These are phyloP conservation scores for Sakesphorus luctuosus DNA, from an alignment of 2,113 vertebrate species.

Conservation along the genomic window DNA sequence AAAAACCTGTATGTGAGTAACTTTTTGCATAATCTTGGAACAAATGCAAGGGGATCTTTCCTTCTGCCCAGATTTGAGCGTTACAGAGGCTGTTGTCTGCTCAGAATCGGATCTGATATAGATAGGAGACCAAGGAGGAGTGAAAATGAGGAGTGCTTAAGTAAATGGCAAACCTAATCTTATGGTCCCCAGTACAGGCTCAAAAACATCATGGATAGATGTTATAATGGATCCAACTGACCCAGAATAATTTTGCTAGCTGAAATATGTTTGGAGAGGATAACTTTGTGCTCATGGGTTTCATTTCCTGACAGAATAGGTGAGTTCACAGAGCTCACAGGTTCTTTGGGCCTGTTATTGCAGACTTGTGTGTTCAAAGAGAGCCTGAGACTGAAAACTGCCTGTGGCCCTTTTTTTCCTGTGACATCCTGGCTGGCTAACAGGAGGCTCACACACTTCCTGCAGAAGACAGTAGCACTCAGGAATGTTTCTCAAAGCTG, in stretches of 20 bases:
- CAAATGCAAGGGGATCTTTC: background rate
- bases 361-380: background rate
- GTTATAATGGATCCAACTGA: background rate
- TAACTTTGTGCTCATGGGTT: background rate
- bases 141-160: background rate
- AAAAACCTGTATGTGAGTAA: background rate
- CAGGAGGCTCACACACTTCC: background rate
- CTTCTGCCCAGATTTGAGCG: background rate
- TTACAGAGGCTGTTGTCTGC: background rate
- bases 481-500: background rate
- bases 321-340: background rate
- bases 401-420: background rate
- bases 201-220: background rate
- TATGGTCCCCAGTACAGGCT: background rate
- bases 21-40: background rate
- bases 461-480: background rate
- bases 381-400: background rate
- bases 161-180: background rate
- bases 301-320: background rate
- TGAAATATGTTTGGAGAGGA: background rate
- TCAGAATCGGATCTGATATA: background rate
- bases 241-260: background rate
- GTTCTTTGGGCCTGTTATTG: background rate
- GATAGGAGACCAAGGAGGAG: background rate
- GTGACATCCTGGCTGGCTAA: background rate